A percentile compares a stretch with the other conserved stretches of the same genome.
Conservation (phyloP, 2,888 invertebrate species). For the Fragum sueziense region DNA sequence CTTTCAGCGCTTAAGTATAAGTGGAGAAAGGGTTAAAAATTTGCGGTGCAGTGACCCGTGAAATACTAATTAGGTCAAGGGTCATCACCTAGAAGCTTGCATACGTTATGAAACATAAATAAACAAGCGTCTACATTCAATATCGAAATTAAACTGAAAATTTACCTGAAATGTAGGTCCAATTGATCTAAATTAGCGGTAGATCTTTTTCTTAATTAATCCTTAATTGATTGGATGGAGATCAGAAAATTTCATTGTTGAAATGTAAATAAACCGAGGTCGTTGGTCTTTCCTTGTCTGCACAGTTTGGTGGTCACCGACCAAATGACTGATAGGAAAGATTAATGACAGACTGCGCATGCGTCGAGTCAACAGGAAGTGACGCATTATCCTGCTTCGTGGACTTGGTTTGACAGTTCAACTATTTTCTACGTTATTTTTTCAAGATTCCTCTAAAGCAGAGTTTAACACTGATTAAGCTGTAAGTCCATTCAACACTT, state of each 20-base stretch:
- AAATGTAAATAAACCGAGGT: background rate
- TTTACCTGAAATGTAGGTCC: too few species aligned
- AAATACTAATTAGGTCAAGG: background rate
- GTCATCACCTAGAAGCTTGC: constrained; percentile 6
- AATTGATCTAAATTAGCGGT: too few species aligned
- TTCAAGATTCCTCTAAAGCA: too few species aligned
- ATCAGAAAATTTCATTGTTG: background rate
- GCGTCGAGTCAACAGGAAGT: constrained; percentile 32
- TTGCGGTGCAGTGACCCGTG: constrained; percentile 9
- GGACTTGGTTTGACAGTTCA: constrained; percentile 22
- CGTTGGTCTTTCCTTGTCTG: background rate
- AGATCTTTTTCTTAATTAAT: too few species aligned
- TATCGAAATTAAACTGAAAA: background rate
- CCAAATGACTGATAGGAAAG: constrained; percentile 14
- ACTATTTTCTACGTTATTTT: background rate
- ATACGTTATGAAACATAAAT: constrained; percentile 2
- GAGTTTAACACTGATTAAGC: too few species aligned
- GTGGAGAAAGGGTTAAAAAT: too few species aligned
- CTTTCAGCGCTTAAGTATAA: too few species aligned
- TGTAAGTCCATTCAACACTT: too few species aligned
- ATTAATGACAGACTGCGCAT: constrained; percentile 3
- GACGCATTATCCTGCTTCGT: constrained; percentile 49
- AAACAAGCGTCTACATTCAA: constrained; percentile 3
- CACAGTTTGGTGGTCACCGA: constrained; percentile 13
- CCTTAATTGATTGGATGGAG: background rate